Evolutionary conservation across 2,888 invertebrate species (phyloP).

Genomic region (Scaptomyza flava): DNA sequence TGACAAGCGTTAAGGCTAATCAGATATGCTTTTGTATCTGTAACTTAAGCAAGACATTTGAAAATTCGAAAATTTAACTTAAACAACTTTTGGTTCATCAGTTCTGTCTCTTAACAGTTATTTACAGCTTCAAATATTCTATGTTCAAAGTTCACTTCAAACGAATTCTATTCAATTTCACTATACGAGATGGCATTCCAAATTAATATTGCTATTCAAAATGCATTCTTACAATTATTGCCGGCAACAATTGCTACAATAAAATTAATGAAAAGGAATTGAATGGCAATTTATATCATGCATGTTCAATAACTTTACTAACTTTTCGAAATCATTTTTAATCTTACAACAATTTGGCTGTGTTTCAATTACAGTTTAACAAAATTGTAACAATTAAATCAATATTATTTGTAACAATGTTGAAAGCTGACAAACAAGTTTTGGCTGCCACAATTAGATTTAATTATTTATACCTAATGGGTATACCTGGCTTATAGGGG

Average conservation of each 20-base stretch:
- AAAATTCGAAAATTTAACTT: background rate
- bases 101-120: background rate
- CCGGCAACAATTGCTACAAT: slow-evolving; percentile 9
- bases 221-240: background rate
- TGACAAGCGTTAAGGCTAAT: background rate
- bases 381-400: slow-evolving; percentile 28
- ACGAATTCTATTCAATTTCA: slow-evolving; percentile 1
- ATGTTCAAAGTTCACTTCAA: background rate
- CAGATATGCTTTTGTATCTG: background rate
- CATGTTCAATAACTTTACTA: background rate
- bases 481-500: background rate
- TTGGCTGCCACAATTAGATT: background rate
- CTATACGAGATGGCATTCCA: background rate
- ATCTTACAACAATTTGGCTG: too few relatives aligned
- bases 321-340: too few relatives aligned
- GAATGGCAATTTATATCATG: background rate
- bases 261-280: slow-evolving; percentile 3
- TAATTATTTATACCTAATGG: too few relatives aligned
- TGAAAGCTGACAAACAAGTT: background rate
- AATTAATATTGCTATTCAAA: background rate
- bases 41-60: background rate
- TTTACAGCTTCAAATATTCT: background rate
- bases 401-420: slow-evolving; percentile 4
- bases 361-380: slow-evolving; percentile 18
- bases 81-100: too few relatives aligned